Conservation (phyloP, 2,797 vertebrate species). For the Pangasius krempfi region DNA sequence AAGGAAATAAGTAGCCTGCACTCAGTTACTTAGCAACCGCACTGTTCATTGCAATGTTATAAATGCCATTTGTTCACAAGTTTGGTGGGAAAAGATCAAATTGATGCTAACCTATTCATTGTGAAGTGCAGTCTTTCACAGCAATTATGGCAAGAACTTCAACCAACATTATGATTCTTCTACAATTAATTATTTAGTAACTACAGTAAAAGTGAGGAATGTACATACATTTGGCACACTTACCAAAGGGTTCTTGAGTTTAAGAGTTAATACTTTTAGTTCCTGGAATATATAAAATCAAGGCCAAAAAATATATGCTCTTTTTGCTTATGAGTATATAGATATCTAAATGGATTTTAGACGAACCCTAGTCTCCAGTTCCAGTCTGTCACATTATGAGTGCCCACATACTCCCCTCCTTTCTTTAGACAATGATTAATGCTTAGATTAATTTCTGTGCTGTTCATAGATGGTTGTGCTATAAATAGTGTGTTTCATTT, state of each 20-base stretch:
- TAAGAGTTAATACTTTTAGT: background rate
- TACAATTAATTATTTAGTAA: background rate
- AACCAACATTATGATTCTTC: slow-evolving; percentile 21
- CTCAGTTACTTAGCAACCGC: slow-evolving; percentile 77
- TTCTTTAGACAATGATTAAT: slow-evolving; percentile 56
- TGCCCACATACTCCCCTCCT: slow-evolving; percentile 34
- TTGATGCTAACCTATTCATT: slow-evolving; percentile 50
- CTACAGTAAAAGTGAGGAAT: background rate
- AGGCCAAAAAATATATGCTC: background rate
- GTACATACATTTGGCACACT: background rate
- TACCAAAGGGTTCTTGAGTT: background rate
- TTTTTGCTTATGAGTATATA: background rate
- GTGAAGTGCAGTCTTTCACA: slow-evolving; percentile 43
- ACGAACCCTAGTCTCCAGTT: background rate
- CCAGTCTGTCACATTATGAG: slow-evolving; percentile 19
- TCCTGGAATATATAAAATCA: background rate
- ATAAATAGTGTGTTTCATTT: slow-evolving; percentile 57
- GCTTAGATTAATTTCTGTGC: slow-evolving; percentile 55
- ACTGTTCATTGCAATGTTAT: slow-evolving; percentile 57
- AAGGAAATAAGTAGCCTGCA: slow-evolving; percentile 60
- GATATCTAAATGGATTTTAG: background rate
- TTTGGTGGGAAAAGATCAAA: slow-evolving; percentile 41
- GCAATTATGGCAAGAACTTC: slow-evolving; percentile 9
- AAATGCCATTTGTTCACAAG: slow-evolving; percentile 53
- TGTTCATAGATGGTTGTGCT: slow-evolving; percentile 50